phyloP scores from a whole-genome alignment of 2,888 invertebrate species.

The Plagodis pulveraria region DNA sequence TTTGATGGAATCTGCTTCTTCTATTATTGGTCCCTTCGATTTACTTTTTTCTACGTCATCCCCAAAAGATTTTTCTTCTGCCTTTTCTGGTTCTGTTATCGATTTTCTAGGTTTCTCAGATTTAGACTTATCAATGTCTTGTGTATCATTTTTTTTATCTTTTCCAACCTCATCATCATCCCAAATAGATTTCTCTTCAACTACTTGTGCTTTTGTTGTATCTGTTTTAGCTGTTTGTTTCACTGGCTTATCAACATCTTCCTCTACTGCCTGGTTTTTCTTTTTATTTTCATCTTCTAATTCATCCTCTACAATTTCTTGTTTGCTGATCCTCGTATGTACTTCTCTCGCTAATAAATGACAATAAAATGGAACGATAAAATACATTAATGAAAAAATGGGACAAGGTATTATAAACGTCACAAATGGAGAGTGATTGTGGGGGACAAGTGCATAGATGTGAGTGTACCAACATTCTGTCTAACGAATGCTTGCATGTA shows the following conservation, averaged over 20 bases:
- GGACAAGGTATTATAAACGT: constrained; percentile 58
- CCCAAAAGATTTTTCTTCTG: constrained; percentile 62
- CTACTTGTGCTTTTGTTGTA: constrained; percentile 55
- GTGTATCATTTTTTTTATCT: constrained; percentile 50
- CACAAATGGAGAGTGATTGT: constrained; percentile 57
- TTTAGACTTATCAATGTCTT: constrained; percentile 51
- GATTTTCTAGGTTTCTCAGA: constrained; percentile 48
- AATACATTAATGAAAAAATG: constrained; percentile 44
- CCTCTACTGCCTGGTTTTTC: constrained; percentile 54
- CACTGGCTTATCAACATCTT: constrained; percentile 44
- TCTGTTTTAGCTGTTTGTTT: constrained; percentile 55
- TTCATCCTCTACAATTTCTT: constrained; percentile 77
- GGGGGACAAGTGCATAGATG: constrained; percentile 20
- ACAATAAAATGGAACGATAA: constrained; percentile 40
- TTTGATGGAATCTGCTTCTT: constrained; percentile 45
- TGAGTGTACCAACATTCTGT: constrained; percentile 66
- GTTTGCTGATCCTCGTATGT: constrained; percentile 77
- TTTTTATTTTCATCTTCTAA: constrained; percentile 69
- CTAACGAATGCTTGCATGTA: constrained; percentile 69
- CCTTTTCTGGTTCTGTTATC: constrained; percentile 54
- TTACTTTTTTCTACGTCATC: constrained; percentile 53
- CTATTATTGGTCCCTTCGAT: constrained; percentile 48
- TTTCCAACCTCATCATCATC: constrained; percentile 58
- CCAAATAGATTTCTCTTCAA: constrained; percentile 63
- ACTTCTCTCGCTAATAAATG: constrained; percentile 80